Evolutionary conservation across 1,140 invertebrate genomes (phyloP).

Genomic region (Ylistrum balloti): DNA sequence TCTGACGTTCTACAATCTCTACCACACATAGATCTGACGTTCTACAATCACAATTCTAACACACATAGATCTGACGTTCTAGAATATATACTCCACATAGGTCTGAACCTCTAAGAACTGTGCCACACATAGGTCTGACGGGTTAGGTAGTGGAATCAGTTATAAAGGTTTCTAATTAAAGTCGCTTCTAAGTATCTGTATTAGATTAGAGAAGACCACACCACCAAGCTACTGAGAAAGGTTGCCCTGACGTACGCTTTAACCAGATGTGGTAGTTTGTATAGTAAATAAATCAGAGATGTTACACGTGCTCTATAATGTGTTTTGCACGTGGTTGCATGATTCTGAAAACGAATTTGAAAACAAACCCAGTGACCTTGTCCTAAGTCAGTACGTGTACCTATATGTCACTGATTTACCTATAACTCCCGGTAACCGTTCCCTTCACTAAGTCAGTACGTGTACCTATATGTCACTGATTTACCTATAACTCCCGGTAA

Average conservation of each 20-base stretch:
- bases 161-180: background rate
- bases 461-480: background rate
- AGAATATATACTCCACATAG: background rate
- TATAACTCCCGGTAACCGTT: too few relatives aligned
- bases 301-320: background rate
- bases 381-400: background rate
- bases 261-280: background rate
- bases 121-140: background rate
- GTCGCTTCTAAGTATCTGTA: background rate
- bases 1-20: too few relatives aligned
- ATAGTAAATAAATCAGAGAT: background rate
- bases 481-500: too few relatives aligned
- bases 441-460: background rate
- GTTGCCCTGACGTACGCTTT: background rate
- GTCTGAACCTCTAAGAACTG: background rate
- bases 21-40: too few relatives aligned
- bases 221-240: background rate
- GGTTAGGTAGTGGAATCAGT: background rate
- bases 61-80: background rate
- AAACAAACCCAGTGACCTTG: background rate
- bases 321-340: constrained; percentile 32
- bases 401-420: background rate
- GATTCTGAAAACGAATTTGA: background rate
- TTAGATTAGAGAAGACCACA: background rate
- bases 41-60: too few relatives aligned